These are phyloP conservation scores for Conomelus anceps DNA, from an alignment of 2,888 invertebrate species.

Conservation along the genomic window DNA sequence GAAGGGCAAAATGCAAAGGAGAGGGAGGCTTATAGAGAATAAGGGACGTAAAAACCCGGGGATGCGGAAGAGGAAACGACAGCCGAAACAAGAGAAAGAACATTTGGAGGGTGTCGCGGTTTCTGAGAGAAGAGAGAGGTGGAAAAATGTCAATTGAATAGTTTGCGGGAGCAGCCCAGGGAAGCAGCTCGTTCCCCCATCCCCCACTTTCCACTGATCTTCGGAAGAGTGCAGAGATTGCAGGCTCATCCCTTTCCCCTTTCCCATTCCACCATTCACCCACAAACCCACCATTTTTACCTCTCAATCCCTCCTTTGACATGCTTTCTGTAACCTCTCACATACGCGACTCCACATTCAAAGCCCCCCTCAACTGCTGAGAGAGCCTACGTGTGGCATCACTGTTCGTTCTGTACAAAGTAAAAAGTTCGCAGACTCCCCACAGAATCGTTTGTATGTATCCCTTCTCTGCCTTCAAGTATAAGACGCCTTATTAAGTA, in stretches of 20 bases:
- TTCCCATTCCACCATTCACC: background rate
- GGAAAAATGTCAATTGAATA: background rate
- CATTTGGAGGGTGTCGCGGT: background rate
- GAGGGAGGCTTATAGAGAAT: background rate
- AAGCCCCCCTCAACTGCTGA: background rate
- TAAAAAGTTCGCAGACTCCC: background rate
- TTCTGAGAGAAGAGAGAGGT: background rate
- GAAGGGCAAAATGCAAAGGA: background rate
- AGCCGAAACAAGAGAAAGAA: background rate
- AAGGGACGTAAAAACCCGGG: background rate
- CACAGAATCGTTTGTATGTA: background rate
- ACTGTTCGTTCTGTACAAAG: background rate
- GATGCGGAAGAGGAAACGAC: background rate
- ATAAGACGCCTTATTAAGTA: background rate
- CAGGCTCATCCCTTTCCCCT: background rate
- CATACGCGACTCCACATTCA: background rate
- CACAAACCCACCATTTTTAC: background rate
- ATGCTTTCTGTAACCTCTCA: background rate
- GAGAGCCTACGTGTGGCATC: background rate
- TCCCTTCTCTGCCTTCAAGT: background rate
- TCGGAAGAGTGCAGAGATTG: background rate
- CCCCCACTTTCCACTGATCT: background rate
- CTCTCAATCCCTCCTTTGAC: background rate
- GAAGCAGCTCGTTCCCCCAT: background rate
- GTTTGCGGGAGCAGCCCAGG: background rate